A percentile compares a stretch with the other conserved stretches of the same genome.
Conservation (phyloP, 1,140 invertebrate species). For the Anoplolepis gracilipes region DNA sequence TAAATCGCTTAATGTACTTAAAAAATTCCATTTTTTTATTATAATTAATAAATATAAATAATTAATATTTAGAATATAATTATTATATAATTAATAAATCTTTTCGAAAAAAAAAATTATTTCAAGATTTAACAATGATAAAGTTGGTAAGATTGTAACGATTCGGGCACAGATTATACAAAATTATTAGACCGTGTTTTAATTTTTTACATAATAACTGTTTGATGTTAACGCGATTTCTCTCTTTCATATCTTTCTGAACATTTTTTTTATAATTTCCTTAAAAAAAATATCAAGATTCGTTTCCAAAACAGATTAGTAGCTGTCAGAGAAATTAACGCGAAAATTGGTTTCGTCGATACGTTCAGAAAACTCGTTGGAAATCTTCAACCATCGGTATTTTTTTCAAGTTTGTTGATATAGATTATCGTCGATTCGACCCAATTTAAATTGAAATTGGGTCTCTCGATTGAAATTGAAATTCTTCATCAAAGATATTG, state of each 20-base stretch:
- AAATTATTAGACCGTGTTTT: constrained; percentile 13
- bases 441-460: too few species aligned
- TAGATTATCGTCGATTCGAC: constrained; percentile 9
- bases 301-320: not conserved
- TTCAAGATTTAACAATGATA: too few species aligned
- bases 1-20: constrained; percentile 45
- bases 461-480: constrained; percentile 25
- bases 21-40: not conserved
- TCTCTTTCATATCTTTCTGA: not conserved
- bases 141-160: too few species aligned
- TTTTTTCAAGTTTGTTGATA: not conserved
- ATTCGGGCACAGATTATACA: too few species aligned
- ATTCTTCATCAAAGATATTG: not conserved
- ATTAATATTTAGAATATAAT: too few species aligned
- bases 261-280: constrained; percentile 7
- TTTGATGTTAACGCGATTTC: not conserved
- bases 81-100: too few species aligned
- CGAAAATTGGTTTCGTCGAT: not conserved
- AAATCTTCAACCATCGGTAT: not conserved
- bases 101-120: too few species aligned
- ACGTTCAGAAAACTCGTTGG: not conserved
- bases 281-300: not conserved
- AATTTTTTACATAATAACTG: constrained; percentile 12
- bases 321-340: not conserved
- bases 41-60: too few species aligned